Evolutionary conservation across 35 echinoderm and acorn worm genomes (phyloP), one percentile per base, ranked within the genome.

Genomic region (Apostichopus californicus): DNA sequence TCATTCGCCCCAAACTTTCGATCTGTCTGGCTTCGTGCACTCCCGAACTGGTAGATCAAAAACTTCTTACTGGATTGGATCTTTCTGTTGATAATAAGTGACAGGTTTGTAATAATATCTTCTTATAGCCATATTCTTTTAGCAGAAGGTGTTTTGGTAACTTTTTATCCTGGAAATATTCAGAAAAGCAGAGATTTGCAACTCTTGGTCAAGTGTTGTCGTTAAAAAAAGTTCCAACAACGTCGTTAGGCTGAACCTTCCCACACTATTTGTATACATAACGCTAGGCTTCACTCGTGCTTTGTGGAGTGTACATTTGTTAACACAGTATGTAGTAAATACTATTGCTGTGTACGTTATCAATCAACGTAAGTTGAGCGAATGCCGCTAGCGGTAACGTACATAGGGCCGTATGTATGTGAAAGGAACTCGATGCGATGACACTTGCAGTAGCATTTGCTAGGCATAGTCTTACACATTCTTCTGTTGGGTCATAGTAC

Each of bases 221-320:
- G 78, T 81, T 46, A 46, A n/a, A 61, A 18, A 56, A 18, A 63
- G 81, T 85, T n/a, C 23, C 54, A 85, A 15, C 56, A 58, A 85
- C 17, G 57, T 56, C 57, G 81, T 85, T 85, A 85, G 81, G 81
- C 81, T 85, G 57, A 10, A 58, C 55, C 8, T 22, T 18, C 8
- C 4, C 57, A 23, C 17, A 21, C 17, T 58, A 24, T 85, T 85
- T 56, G 12, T 6, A 22, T 24, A 85, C 15, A 59, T 85, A 85
- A 85, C 81, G 81, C 81, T 85, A 85, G 81, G 81, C 81, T 9
- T 54, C 81, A 85, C 81, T 85, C 81, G 81, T 85, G 81, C 81
- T 85, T 85, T 85, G 81, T 75, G 71, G 6, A 75, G 71, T 46
- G 34, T 46, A 46, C 34, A 46, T 3, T 46, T 46, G 34, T 3